Percentiles rank a stretch among this genome's conserved stretches.
phyloP scores from a whole-genome alignment of 2,113 vertebrate species.

The Oreochromis niloticus region DNA sequence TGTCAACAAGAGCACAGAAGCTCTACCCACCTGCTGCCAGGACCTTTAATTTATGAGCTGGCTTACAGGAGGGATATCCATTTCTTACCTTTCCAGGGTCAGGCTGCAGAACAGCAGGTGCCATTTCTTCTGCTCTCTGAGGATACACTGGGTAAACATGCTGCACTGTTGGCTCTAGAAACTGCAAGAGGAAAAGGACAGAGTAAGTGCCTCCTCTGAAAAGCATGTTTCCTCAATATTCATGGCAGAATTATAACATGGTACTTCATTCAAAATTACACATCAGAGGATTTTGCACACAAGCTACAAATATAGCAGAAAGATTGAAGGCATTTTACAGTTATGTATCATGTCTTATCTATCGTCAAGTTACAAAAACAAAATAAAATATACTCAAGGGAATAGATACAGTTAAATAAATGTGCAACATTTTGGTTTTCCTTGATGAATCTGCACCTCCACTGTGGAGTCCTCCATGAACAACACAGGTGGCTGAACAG shows the following conservation, averaged over 20 bases:
- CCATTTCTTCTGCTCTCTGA: not conserved
- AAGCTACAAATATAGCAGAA: not conserved
- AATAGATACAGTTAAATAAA: not conserved
- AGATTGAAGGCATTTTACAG: not conserved
- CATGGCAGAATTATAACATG: not conserved
- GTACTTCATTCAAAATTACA: not conserved
- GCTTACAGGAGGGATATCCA: not conserved
- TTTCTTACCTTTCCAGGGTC: constrained; percentile 1
- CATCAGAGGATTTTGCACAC: not conserved
- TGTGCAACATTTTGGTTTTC: not conserved
- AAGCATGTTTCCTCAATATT: not conserved
- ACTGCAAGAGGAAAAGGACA: not conserved
- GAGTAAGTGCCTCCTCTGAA: not conserved
- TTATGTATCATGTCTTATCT: not conserved
- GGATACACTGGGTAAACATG: not conserved
- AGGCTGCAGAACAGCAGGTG: not conserved
- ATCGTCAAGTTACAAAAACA: not conserved
- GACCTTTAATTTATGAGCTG: not conserved
- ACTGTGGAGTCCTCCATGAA: constrained; percentile 21
- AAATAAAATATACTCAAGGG: not conserved
- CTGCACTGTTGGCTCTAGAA: not conserved
- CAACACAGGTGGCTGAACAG: not conserved
- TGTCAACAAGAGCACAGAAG: not conserved
- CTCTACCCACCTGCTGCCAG: accelerated
- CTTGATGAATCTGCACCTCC: constrained; percentile 34